Conservation (phyloP, 2,113 vertebrate species). For the Lamprologus sp. region DNA sequence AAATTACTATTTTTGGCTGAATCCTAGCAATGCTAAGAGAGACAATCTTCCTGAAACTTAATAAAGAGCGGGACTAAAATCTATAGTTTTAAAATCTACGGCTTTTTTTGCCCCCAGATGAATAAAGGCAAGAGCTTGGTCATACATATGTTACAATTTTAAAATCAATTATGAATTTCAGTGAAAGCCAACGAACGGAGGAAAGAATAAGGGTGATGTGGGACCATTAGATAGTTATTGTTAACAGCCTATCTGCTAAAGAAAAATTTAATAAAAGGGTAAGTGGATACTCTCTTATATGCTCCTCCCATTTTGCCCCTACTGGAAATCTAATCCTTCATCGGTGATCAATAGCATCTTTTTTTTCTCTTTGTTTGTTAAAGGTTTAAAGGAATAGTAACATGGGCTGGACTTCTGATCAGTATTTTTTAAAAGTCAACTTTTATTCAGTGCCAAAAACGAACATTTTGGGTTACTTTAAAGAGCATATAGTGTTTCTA, state of each 20-base stretch:
- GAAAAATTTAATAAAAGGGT: background rate
- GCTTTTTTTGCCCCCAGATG: background rate
- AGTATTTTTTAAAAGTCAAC: background rate
- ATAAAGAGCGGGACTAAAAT: accelerated
- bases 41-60: background rate
- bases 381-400: constrained; percentile 2
- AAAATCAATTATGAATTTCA: background rate
- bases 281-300: constrained; percentile 17
- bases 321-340: constrained; percentile 43
- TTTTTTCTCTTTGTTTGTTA: constrained; percentile 33
- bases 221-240: background rate
- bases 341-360: constrained; percentile 43
- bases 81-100: background rate
- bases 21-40: background rate
- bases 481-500: background rate
- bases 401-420: background rate
- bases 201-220: background rate
- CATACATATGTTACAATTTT: background rate
- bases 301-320: constrained; percentile 24
- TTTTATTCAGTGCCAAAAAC: background rate
- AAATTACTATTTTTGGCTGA: background rate
- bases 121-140: background rate
- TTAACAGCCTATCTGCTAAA: background rate
- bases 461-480: background rate
- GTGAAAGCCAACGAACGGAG: background rate